These are phyloP conservation scores for Euclidia mi DNA, from an alignment of 2,888 invertebrate species.

Conservation along the genomic window DNA sequence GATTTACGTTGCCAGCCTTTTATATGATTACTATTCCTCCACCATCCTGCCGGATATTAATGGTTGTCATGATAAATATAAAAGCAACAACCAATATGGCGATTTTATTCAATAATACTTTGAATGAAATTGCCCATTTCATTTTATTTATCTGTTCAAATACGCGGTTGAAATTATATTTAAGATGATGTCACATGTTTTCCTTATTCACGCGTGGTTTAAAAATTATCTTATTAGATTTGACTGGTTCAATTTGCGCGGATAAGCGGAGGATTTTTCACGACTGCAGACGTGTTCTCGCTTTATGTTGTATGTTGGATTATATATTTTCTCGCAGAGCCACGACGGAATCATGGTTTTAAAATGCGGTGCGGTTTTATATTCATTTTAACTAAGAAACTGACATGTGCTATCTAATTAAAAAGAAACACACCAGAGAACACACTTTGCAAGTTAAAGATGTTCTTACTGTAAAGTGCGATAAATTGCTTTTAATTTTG, in stretches of 20 bases:
- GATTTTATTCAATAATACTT: conserved; percentile 16
- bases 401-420: neutral
- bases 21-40: conserved; percentile 42
- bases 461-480: too few species aligned
- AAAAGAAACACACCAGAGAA: too few species aligned
- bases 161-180: neutral
- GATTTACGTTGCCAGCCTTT: conserved; percentile 47
- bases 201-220: conserved; percentile 4
- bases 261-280: conserved; percentile 5
- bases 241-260: conserved; percentile 6
- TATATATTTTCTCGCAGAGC: conserved; percentile 7
- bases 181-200: conserved; percentile 2
- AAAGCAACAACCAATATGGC: conserved; percentile 24
- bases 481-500: too few species aligned
- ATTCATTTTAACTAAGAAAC: conserved; percentile 1
- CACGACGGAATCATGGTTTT: conserved; percentile 2
- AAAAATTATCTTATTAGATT: conserved; percentile 5
- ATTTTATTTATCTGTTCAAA: neutral
- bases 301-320: conserved; percentile 3
- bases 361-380: neutral
- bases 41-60: conserved; percentile 38
- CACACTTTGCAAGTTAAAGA: too few species aligned
- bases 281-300: neutral
- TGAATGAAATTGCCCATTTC: conserved; percentile 16
- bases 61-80: conserved; percentile 40